phyloP scores from a whole-genome alignment of 2,888 invertebrate genomes.

The Glyphotaelius pellucidus region DNA sequence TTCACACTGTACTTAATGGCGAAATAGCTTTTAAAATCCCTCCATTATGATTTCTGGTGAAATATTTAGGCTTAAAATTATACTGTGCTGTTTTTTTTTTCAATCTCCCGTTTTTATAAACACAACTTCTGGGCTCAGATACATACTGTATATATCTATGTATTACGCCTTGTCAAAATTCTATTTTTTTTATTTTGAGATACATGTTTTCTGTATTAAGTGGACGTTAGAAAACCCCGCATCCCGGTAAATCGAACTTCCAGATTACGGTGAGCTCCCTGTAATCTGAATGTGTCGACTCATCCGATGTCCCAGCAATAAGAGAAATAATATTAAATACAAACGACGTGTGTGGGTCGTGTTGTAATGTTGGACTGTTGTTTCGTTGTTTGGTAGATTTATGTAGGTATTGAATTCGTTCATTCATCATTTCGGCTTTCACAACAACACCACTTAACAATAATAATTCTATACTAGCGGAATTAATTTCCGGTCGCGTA shows the following conservation, averaged over 20 bases:
- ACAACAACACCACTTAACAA: not conserved
- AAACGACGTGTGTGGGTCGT: not conserved
- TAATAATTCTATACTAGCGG: not conserved
- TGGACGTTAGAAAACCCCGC: not conserved
- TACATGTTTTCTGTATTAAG: not conserved
- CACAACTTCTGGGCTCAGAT: too few relatives aligned
- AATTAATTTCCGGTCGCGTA: not conserved
- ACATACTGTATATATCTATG: too few relatives aligned
- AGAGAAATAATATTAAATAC: not conserved
- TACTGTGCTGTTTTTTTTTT: too few relatives aligned
- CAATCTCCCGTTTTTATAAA: too few relatives aligned
- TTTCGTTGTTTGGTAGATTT: not conserved
- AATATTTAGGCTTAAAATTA: not conserved
- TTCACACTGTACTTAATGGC: too few relatives aligned
- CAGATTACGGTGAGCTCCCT: not conserved
- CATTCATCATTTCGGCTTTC: not conserved
- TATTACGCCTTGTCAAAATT: too few relatives aligned
- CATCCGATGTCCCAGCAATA: not conserved
- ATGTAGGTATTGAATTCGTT: not conserved
- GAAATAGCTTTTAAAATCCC: not conserved
- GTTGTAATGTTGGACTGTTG: not conserved
- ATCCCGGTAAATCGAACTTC: not conserved
- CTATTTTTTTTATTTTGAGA: too few relatives aligned
- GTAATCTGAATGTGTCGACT: conserved; percentile 2
- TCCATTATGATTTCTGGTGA: not conserved